phyloP scores from a whole-genome alignment of 2,888 invertebrate species.

The Amphipoea oculea region DNA sequence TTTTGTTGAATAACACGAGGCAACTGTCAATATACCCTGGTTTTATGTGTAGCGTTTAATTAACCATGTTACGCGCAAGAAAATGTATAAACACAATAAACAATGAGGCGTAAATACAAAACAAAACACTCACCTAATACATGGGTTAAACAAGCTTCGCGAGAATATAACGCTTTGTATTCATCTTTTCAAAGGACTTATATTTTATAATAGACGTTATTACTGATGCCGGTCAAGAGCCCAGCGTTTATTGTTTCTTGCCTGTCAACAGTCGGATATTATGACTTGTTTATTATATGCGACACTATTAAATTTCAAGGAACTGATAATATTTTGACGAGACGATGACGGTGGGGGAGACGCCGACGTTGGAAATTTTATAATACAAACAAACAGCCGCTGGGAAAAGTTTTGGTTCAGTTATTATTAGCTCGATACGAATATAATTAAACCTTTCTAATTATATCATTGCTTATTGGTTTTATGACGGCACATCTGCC shows the following conservation, averaged over 20 bases:
- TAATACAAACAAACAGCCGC: constrained; percentile 75
- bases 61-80: constrained; percentile 1
- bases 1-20: not conserved
- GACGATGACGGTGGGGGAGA: constrained; percentile 51
- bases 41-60: constrained; percentile 11
- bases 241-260: constrained; percentile 40
- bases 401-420: constrained; percentile 72
- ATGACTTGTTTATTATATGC: constrained; percentile 46
- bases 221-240: constrained; percentile 37
- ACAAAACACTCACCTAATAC: constrained; percentile 31
- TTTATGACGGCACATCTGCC: constrained; percentile 18
- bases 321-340: constrained; percentile 67
- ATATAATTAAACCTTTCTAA: constrained; percentile 42
- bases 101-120: constrained; percentile 11
- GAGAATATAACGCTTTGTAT: constrained; percentile 40
- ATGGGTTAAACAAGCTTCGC: constrained; percentile 17
- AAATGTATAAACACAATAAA: constrained; percentile 19
- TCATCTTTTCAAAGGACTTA: constrained; percentile 18
- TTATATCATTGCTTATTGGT: constrained; percentile 41
- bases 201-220: constrained; percentile 34
- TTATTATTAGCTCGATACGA: constrained; percentile 60
- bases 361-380: constrained; percentile 65
- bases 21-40: not conserved
- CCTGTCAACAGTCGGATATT: constrained; percentile 29
- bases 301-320: constrained; percentile 63